Conservation (phyloP, 2,113 vertebrate species). For the Nothocercus julius region DNA sequence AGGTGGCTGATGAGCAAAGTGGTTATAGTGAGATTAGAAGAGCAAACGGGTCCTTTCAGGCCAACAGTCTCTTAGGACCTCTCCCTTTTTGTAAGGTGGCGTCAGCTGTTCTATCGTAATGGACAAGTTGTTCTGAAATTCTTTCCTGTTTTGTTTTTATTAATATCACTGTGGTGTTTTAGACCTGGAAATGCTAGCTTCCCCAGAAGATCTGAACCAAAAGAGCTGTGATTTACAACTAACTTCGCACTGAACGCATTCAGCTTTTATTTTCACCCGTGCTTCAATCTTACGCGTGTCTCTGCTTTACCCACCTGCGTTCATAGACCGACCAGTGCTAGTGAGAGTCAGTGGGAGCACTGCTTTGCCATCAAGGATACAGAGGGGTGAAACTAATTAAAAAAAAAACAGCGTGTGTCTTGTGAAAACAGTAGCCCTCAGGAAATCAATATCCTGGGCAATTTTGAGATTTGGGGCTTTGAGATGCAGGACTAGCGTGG, state of each 20-base stretch:
- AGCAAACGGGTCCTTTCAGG: not conserved
- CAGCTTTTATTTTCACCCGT: constrained; percentile 19
- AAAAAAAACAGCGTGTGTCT: not conserved
- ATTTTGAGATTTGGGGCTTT: not conserved
- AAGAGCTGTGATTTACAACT: not conserved
- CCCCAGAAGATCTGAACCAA: constrained; percentile 1
- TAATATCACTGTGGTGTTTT: not conserved
- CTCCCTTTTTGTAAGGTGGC: not conserved
- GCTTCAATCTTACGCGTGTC: not conserved
- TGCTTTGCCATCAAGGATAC: not conserved
- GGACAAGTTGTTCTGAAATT: constrained; percentile 53
- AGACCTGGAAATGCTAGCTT: constrained; percentile 8
- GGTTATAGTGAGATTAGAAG: not conserved
- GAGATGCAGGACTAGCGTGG: not conserved
- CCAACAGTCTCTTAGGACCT: not conserved
- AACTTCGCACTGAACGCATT: constrained; percentile 17
- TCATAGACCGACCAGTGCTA: not conserved
- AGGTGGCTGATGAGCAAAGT: not conserved
- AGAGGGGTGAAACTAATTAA: constrained; percentile 34
- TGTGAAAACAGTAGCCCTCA: not conserved
- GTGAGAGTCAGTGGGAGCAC: not conserved
- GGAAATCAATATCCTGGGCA: not conserved
- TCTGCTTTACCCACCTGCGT: not conserved
- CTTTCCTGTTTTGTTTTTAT: constrained; percentile 25
- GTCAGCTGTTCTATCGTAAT: constrained; percentile 29